Conservation (phyloP, 2,113 vertebrate genomes). For the Gobio gobio region DNA sequence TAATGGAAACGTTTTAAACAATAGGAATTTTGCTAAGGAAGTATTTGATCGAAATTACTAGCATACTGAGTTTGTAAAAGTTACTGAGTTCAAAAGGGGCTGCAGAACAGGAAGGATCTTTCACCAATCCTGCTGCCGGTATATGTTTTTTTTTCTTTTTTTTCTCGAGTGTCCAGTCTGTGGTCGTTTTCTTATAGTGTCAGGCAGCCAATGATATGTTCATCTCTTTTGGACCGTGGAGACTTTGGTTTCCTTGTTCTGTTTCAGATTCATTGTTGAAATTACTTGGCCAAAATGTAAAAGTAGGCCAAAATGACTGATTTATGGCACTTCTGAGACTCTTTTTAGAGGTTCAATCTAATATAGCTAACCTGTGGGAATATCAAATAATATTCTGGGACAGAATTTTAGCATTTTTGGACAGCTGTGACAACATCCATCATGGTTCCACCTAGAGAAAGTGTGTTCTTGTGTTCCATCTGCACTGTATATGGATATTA, state of each 20-base stretch:
- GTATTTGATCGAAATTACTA: background rate
- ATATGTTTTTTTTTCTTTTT: background rate
- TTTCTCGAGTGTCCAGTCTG: constrained; percentile 1
- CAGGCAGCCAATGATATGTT: background rate
- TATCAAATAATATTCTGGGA: background rate
- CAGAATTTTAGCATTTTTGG: too few species aligned
- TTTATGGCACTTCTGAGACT: background rate
- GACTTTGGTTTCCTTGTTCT: constrained; percentile 33
- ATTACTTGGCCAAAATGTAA: background rate
- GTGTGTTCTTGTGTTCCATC: background rate
- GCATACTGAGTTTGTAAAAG: background rate
- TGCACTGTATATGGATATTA: background rate
- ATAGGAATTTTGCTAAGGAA: background rate
- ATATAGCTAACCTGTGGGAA: background rate
- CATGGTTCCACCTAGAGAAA: background rate
- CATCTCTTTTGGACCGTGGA: background rate
- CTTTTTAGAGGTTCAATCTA: background rate
- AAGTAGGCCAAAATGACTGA: background rate
- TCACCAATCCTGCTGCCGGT: background rate
- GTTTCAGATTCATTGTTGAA: constrained; percentile 30
- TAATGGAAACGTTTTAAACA: background rate
- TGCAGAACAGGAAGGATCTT: background rate
- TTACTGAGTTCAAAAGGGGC: background rate
- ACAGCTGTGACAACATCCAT: background rate
- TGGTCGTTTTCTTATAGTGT: background rate